Conservation (phyloP, 2,113 vertebrate species). For the Serinus canaria region DNA sequence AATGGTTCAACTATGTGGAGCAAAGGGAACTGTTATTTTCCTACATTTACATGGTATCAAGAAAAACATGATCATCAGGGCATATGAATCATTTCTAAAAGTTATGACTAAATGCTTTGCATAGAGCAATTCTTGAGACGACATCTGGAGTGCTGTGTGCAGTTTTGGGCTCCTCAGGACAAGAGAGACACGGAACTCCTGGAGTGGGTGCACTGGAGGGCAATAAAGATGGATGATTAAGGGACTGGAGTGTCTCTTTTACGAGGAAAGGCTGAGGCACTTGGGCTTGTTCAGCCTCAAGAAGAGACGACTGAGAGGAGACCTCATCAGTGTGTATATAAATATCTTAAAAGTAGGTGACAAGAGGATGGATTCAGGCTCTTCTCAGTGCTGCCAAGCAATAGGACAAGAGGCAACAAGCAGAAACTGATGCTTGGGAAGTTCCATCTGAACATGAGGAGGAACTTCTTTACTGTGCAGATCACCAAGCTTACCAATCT, state of each 20-base stretch:
- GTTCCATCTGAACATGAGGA: background rate
- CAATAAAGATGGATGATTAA: background rate
- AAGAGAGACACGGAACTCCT: background rate
- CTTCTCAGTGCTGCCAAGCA: background rate
- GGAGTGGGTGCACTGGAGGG: background rate
- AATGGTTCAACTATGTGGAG: background rate
- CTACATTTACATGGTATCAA: background rate
- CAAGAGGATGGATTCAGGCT: background rate
- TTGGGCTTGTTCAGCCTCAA: background rate
- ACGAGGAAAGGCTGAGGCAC: background rate
- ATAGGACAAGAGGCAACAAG: background rate
- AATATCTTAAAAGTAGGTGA: background rate
- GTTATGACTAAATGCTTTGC: background rate
- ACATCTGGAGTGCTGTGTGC: background rate
- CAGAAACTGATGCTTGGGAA: background rate
- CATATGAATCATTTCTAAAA: background rate
- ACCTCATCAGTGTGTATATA: background rate
- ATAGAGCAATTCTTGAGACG: background rate
- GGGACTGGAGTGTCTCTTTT: background rate
- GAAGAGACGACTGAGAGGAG: accelerated
- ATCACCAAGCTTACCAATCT: background rate
- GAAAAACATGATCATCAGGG: background rate
- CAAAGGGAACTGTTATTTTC: background rate
- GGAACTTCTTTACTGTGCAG: background rate
- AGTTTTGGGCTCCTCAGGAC: background rate